Conservation (phyloP, 2,113 vertebrate species). For the Globicephala melas region DNA sequence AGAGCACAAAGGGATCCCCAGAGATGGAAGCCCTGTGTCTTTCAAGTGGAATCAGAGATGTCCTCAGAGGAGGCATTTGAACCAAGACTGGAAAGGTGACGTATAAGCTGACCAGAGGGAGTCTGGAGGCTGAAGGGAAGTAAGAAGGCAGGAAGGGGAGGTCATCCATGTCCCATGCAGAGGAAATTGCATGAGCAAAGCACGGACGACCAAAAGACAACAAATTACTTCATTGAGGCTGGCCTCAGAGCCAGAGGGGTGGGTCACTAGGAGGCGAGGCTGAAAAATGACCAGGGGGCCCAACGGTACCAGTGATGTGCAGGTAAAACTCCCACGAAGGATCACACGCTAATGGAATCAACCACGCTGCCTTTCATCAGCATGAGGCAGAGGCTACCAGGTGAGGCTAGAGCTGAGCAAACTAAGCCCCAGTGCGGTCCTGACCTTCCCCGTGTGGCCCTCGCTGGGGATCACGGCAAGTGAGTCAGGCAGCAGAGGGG, state of each 20-base stretch:
- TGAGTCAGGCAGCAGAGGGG: background rate
- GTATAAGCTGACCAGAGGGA: background rate
- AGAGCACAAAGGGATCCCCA: background rate
- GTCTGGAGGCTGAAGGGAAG: background rate
- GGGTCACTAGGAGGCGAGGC: background rate
- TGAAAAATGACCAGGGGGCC: background rate
- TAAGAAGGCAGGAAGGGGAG: background rate
- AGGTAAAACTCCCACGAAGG: background rate
- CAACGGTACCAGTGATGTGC: rapidly evolving
- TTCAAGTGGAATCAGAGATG: background rate
- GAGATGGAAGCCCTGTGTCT: background rate
- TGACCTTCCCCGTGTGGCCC: background rate
- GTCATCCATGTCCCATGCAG: rapidly evolving
- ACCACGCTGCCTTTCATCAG: rapidly evolving
- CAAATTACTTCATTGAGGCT: background rate
- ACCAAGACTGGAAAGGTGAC: background rate
- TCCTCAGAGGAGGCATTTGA: background rate
- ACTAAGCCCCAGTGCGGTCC: background rate
- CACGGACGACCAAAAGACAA: rapidly evolving
- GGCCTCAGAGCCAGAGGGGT: background rate
- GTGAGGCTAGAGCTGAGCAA: rapidly evolving
- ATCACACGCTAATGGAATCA: rapidly evolving
- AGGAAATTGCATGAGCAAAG: background rate
- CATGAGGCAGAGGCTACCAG: rapidly evolving
- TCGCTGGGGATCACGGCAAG: background rate